Percentiles rank a stretch among this genome's conserved stretches.
These are phyloP conservation scores for Cotesia vestalis DNA, from an alignment of 1,140 invertebrate genomes.

Conservation along the genomic window DNA sequence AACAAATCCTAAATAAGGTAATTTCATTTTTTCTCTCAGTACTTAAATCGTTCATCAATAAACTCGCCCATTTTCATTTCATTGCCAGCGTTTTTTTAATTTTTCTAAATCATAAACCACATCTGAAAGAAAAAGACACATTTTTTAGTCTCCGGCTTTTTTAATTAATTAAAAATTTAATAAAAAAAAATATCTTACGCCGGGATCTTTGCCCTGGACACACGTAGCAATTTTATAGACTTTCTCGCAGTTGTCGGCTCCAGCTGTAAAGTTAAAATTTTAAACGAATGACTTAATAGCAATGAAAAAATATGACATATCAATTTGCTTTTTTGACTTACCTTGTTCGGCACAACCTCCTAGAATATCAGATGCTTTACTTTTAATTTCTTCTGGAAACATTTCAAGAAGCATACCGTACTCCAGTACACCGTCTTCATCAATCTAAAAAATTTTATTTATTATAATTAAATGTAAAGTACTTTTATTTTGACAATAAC, in stretches of 20 bases:
- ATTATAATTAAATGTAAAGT: neutral
- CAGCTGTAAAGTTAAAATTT: constrained; percentile 40
- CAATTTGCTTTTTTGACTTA: constrained; percentile 9
- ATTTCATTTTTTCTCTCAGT: neutral
- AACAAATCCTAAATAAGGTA: too few relatives aligned
- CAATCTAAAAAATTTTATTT: constrained; percentile 24
- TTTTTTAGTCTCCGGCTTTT: constrained; percentile 1
- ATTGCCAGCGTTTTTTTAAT: constrained; percentile 18
- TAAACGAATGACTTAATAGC: neutral
- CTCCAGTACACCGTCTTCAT: constrained; percentile 35
- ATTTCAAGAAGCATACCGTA: constrained; percentile 34
- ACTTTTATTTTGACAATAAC: constrained; percentile 8
- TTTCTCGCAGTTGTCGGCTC: constrained; percentile 52
- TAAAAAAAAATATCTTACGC: constrained; percentile 44
- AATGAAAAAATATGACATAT: neutral
- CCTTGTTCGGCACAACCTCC: constrained; percentile 22
- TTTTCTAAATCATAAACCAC: constrained; percentile 54
- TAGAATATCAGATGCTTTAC: constrained; percentile 4
- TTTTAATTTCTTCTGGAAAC: constrained; percentile 36
- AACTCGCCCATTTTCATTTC: constrained; percentile 22
- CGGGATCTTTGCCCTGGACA: constrained; percentile 45
- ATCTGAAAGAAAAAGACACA: constrained; percentile 41
- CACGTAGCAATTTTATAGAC: constrained; percentile 51
- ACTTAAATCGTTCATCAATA: constrained; percentile 13
- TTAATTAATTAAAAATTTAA: neutral